Base-by-base conservation (phyloP, 1,140 invertebrate species). In the Sesamia nonagrioides region DNA sequence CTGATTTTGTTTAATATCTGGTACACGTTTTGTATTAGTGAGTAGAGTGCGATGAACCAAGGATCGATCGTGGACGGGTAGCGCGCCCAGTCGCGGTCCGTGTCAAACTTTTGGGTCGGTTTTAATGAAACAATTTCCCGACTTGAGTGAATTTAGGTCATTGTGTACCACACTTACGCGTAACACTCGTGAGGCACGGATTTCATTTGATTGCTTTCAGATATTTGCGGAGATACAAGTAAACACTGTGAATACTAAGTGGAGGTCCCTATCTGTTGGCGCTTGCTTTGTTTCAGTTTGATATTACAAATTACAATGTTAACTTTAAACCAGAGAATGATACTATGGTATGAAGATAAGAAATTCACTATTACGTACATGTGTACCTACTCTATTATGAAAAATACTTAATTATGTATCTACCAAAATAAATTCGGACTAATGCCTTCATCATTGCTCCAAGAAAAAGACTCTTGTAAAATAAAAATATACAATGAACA, bases 401-500 rank as follows among this genome's bases (percentile, higher is more conserved):
- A 0, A 54, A 54, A 54, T 52, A 8, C 8, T 5, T n/a, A 35
- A 11, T 33, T 3, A 11, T 8, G 18, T 50, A 5, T 56, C 27
- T 27, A 27, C 11, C 17, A 4, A 56, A 56, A 56, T 40, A 42
- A 63, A 42, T 63, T 52, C 1, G 33, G 11, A 54, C 9, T 54
- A 13, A 52, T 15, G 45, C 37, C 37, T 40, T 58, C 40, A 13
- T 60, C 11, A 50, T 69, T 50, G 42, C 37, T 11, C 78, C 63
- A 82, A 83, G 27, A 27, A 88, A 89, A 83, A 88, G 78, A 60
- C 81, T 45, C 87, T 92, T 93, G 91, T 86, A 89, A 88, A 92
- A 94, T 93, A 91, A 93, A 92, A 9, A 74, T 90, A 83, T 82
- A 73, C 85, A 85, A 84, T 90, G 83, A 89, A 87, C 86, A 94